Base-by-base conservation (phyloP, 1,140 invertebrate species). In the Liolophura sinensis region DNA sequence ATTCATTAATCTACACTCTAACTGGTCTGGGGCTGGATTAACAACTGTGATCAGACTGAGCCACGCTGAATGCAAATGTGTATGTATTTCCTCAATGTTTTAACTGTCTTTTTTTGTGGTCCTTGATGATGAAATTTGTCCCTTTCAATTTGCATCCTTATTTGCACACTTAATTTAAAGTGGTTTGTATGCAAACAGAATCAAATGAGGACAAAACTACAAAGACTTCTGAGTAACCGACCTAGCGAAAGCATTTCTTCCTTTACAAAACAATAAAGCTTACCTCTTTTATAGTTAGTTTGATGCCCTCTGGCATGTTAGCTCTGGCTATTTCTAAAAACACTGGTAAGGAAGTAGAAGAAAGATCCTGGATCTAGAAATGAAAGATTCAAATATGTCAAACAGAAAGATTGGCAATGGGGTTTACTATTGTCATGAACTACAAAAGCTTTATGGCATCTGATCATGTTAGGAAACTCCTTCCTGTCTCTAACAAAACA, bases 211-310 rank as follows among this genome's bases (percentile, higher is more conserved):
- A 57, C n/a, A 16, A 58, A n/a, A 22, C 50, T 60, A 27, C 11
- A n/a, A 48, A 58, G n/a, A 49, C 12, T 15, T n/a, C 20, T 31
- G 56, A 48, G 22, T 54, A 52, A 40, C 9, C 3, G 31, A 40
- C 9, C 3, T 40, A n/a, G n/a, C n/a, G n/a, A 40, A 40, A 40
- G 3, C 3, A 5, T 40, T 40, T 40, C 31, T 40, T 40, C 31
- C 31, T 40, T 40, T 40, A 3, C 9, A 40, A 40, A 40, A 40
- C 9, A 9, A 9, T 9, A 40, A 40, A 40, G 31, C 49, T 54
- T 61, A 75, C 73, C 67, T 73, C 67, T 55, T 67, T 68, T 11
- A 73, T 67, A 27, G 65, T 62, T 25, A 75, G 47, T 27, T 64
- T 31, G 15, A 74, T 62, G 11, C 72, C 72, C 68, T 67, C 64